phyloP scores from a whole-genome alignment of 2,113 vertebrate species.

The Centrocercus urophasianus region DNA sequence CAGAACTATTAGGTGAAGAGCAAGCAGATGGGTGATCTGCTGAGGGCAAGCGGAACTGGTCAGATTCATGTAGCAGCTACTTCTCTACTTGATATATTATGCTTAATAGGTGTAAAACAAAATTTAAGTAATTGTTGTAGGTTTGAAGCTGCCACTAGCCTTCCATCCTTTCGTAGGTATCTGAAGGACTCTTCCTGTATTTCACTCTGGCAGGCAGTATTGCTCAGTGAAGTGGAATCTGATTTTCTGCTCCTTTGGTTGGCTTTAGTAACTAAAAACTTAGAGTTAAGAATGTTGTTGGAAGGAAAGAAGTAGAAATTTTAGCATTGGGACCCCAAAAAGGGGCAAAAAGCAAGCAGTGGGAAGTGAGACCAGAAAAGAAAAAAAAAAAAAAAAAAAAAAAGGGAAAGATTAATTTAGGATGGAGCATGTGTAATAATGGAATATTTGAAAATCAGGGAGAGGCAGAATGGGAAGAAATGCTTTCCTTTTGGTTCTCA shows the following conservation, averaged over 20 bases:
- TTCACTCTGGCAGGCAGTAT: neutral
- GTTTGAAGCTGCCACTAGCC: conserved; percentile 23
- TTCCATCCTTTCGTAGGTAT: neutral
- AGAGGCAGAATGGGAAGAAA: neutral
- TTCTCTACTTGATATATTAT: conserved; percentile 47
- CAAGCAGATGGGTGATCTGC: conserved; percentile 94
- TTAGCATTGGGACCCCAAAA: neutral
- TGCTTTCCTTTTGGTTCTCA: neutral
- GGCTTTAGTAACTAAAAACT: neutral
- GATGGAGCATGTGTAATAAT: neutral
- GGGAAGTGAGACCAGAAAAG: neutral
- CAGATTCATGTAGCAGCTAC: conserved; percentile 48
- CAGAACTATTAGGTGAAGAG: conserved; percentile 94
- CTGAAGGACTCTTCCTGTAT: neutral
- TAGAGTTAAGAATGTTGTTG: neutral
- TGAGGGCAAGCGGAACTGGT: conserved; percentile 81
- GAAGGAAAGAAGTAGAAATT: neutral
- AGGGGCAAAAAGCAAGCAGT: neutral
- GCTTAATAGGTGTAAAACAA: conserved; percentile 65
- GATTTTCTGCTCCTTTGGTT: neutral
- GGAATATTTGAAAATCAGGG: neutral
- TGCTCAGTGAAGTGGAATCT: neutral
- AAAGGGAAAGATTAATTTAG: neutral
- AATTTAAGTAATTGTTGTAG: conserved; percentile 48
- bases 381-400: neutral